Base-by-base conservation (phyloP, 2,797 vertebrate species). In the Labeo calbasu region DNA sequence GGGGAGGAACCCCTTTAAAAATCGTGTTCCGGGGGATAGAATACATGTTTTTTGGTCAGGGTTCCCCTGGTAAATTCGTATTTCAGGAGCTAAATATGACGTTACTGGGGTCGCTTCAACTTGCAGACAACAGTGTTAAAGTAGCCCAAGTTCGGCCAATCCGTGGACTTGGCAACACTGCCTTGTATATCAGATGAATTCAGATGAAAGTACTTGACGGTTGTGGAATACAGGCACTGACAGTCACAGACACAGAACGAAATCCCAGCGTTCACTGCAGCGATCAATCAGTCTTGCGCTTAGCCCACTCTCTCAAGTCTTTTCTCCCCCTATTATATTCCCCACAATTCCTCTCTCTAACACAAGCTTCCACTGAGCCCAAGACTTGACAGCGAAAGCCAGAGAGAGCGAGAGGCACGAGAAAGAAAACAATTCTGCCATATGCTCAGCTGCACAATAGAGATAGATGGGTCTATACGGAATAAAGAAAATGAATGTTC, bases 381-480 rank as follows among this genome's bases (percentile, higher is more conserved):
- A 40, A 36, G 15, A 61, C 61, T 36, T 65, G 79, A 63, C 69
- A 81, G 69, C 1, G 1, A 72, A 72, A 72, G 68, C 25, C 43
- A 51, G 43, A n/a, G 28, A 72, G 40, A 81, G 50, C 4, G 19
- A 15, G 55, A 63, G 36, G 51, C 55, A 70, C 43, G n/a, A 28
- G 66, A 69, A 73, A 73, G 57, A 4, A 72, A 73, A 48, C 46
- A 65, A 51, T 51, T 73, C 70, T 63, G 25, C 43, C 43, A 50
- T 82, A 50, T 82, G 55, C 69, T 51, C 57, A 51, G 2, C 17
- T 73, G 43, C 46, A 25, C 25, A 72, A 48, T 81, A 57, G 40
- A 72, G 40, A 81, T 61, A 48, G 21, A 50, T 82, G 21, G 21
- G 70, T 61, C 55, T 82, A 72, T 73, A 82, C n/a, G 43, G 76